Base-by-base conservation (phyloP, 2,113 vertebrate species). In the Gallinago undulata region DNA sequence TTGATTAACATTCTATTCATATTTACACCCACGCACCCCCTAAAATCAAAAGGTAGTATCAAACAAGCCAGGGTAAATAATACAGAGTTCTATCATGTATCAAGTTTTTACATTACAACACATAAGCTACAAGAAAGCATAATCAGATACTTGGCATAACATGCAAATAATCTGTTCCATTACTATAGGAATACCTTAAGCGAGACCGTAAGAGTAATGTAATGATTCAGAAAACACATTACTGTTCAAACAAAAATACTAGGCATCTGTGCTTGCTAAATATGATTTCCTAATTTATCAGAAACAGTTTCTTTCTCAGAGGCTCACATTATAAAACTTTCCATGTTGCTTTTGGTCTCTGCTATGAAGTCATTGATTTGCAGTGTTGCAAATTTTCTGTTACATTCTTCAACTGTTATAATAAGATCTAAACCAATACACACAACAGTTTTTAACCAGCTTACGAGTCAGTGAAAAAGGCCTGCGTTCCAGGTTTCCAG, bases 211-310 rank as follows among this genome's bases (percentile, higher is more conserved):
- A 87, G 79, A 94, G 75, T 81, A 87, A 85, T 57, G 39, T 82
- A 45, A 48, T 53, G 74, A 92, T 93, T 96, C 80, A 89, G 77
- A 87, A 82, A 91, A 81, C 72, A 84, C 50, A 66, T 73, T 90
- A 73, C 79, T 84, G 28, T 67, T 93, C 76, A 90, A 84, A 87
- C 70, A 89, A 88, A 95, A 86, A 89, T 88, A 89, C 74, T 62
- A 83, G 62, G 77, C 76, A 86, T 93, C 92, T 96, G 89, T 88
- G 83, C 90, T 90, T 92, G 91, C 68, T 69, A 89, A 87, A 80
- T 87, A 84, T 3, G 23, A 31, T 80, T 90, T 78, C 72, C 66
- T 78, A 70, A 75, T 89, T 89, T 91, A 62, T 39, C 81, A 89
- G 64, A 57, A 94, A 75, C 19, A 69, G 72, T 70, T 92, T 59